A percentile compares a stretch with the other conserved stretches of the same genome.
Evolutionary conservation across 2,888 invertebrate species (phyloP).

Genomic region (Heliconius sara): DNA sequence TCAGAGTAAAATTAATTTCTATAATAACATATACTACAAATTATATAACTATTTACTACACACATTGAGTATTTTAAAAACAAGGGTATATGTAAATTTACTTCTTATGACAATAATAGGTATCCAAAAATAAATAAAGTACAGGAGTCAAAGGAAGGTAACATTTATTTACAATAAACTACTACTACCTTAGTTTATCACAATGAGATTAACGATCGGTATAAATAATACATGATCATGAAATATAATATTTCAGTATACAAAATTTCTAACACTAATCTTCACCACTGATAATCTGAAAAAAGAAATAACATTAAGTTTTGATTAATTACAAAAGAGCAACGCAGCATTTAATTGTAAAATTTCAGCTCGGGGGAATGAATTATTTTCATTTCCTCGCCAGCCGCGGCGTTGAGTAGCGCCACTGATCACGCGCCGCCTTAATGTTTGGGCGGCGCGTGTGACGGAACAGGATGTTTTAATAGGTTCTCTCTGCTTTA

Average conservation of each 20-base stretch:
- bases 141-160: constrained; percentile 51
- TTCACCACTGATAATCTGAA: constrained; percentile 48
- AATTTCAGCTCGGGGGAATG: no score
- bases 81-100: constrained; percentile 28
- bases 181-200: constrained; percentile 59
- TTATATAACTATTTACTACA: constrained; percentile 6
- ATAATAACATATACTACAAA: constrained; percentile 16
- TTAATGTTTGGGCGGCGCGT: neutral
- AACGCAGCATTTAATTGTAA: no score
- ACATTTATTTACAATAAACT: constrained; percentile 66
- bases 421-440: neutral
- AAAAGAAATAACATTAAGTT: constrained; percentile 8
- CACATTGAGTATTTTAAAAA: constrained; percentile 35
- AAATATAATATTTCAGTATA: constrained; percentile 44
- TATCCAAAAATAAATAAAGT: constrained; percentile 49
- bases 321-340: neutral
- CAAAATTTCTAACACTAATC: constrained; percentile 42
- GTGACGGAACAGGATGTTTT: neutral
- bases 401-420: neutral
- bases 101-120: constrained; percentile 42
- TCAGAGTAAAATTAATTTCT: neutral
- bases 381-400: neutral
- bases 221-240: constrained; percentile 45
- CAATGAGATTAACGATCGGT: constrained; percentile 61
- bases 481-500: neutral